These are phyloP conservation scores for Tinea semifulvella DNA, from an alignment of 2,888 invertebrate species.

Conservation along the genomic window DNA sequence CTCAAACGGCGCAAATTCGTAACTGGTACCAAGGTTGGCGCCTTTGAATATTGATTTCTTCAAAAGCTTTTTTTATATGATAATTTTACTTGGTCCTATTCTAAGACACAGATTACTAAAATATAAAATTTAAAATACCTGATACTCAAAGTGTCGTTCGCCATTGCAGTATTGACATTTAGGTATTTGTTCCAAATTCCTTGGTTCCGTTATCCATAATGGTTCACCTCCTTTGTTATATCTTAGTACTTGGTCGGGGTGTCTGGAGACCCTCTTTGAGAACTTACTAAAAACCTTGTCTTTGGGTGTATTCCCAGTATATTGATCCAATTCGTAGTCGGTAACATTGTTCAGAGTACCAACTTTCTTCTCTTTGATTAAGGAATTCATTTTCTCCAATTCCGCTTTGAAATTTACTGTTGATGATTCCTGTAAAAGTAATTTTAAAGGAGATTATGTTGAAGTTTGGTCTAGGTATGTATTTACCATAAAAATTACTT, in stretches of 20 bases:
- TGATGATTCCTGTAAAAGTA: constrained; percentile 34
- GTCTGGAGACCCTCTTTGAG: constrained; percentile 70
- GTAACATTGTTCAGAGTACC: constrained; percentile 71
- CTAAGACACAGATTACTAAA: too few species aligned
- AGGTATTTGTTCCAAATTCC: constrained; percentile 66
- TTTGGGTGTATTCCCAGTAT: constrained; percentile 66
- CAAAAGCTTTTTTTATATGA: too few species aligned
- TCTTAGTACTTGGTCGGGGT: constrained; percentile 84
- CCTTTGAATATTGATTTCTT: too few species aligned
- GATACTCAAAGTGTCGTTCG: constrained; percentile 89
- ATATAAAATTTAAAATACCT: too few species aligned
- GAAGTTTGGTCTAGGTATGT: too few species aligned
- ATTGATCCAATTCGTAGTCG: constrained; percentile 75
- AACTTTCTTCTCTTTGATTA: constrained; percentile 65
- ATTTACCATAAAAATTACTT: not conserved
- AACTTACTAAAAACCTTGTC: constrained; percentile 86
- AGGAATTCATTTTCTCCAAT: constrained; percentile 49
- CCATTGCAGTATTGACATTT: constrained; percentile 78
- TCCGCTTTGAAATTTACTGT: constrained; percentile 59
- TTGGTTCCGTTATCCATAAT: constrained; percentile 79
- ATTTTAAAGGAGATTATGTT: not conserved
- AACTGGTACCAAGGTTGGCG: too few species aligned
- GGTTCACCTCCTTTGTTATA: constrained; percentile 82
- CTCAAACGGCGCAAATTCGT: too few species aligned
- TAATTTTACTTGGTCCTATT: too few species aligned